Conservation (phyloP, 2,888 invertebrate genomes). For the Luperina testacea region DNA sequence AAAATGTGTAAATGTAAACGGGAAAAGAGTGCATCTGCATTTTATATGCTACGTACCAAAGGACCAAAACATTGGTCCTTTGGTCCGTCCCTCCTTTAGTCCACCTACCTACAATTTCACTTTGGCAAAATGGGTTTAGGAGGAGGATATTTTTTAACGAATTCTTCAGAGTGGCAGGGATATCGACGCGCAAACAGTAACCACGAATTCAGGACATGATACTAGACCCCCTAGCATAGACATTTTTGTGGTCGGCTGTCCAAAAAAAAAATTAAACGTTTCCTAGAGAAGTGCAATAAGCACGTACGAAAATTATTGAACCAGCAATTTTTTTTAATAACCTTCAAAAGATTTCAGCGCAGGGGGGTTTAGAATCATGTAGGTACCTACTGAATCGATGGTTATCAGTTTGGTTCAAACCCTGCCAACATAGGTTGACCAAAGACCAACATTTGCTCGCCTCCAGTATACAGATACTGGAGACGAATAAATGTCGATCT, state of each 20-base stretch:
- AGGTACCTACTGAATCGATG: not conserved
- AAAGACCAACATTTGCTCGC: too few species aligned
- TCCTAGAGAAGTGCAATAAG: too few species aligned
- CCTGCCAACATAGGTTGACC: too few species aligned
- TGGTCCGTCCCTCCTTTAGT: too few species aligned
- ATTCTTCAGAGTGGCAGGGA: not conserved
- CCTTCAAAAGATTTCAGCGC: too few species aligned
- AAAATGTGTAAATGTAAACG: slow-evolving; percentile 5
- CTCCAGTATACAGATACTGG: too few species aligned
- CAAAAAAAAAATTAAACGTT: too few species aligned
- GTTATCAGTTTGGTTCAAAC: not conserved
- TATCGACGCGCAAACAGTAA: not conserved
- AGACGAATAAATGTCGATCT: not conserved
- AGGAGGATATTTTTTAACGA: not conserved
- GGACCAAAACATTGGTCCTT: not conserved
- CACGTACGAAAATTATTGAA: too few species aligned
- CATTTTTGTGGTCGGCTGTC: too few species aligned
- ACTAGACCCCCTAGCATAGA: not conserved
- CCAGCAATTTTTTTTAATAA: too few species aligned
- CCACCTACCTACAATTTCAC: not conserved
- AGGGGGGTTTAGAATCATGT: not conserved
- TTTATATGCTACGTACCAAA: not conserved
- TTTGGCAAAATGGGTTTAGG: not conserved
- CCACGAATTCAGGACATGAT: not conserved
- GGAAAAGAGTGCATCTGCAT: not conserved